Evolutionary conservation across 2,113 vertebrate genomes (phyloP), one percentile per base, ranked within the genome.

Genomic region (Urocolius indicus): DNA sequence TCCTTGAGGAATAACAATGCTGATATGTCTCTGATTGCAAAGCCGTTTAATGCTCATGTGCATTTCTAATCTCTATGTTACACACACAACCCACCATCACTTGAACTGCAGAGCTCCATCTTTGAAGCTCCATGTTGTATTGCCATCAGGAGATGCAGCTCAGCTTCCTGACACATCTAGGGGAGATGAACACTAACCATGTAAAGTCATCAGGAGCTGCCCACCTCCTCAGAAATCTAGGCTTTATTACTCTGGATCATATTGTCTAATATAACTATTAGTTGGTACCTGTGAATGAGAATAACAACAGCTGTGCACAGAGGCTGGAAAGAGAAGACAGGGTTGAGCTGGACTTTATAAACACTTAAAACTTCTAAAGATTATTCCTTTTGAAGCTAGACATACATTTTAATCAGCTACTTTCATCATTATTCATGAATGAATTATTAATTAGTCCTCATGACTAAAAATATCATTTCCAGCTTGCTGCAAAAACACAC

Each of bases 391-490:
- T 98, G 98, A 99, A 98, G 98, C 97, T 91, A 97, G 97, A 98
- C 95, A 98, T 98, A 98, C 98, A 98, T 99, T 98, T 99, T 98
- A 99, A 99, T 99, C 98, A 99, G 98, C 97, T 95, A 86, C 92
- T 96, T 98, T 98, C 98, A 99, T 98, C 98, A 98, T 98, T 98
- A 99, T 98, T 98, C 97, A 97, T 91, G 83, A 95, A 98, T 99
- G 97, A 98, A 99, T 99, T 99, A 99, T 99, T 99, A 98, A 99
- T 98, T 98, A 97, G 95, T 82, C 90, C 94, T 97, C 95, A 94
- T 71, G 84, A 96, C 91, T 97, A 98, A 98, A 97, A 97, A 97
- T 97, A 98, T 61, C 78, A 94, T 95, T 97, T 86, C 95, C 95
- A 97, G 55, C 88, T 98, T 97, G 96, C 97, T 98, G 97, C 87